phyloP scores from a whole-genome alignment of 30 jellyfish, hydroid and myxozoan genomes.

The Turritopsis rubra region DNA sequence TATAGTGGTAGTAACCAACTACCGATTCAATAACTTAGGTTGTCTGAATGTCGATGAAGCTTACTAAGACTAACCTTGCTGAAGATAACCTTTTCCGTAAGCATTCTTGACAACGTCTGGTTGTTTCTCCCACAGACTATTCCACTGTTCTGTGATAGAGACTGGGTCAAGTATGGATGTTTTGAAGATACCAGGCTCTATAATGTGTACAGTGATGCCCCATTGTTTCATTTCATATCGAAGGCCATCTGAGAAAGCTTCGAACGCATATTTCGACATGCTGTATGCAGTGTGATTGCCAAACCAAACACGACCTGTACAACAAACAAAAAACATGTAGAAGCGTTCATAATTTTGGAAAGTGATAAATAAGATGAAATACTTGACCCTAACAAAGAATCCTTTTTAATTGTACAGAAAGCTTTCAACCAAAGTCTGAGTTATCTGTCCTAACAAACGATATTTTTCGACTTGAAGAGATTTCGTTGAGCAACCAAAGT shows the following conservation, averaged over 20 bases:
- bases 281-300: constrained; percentile 18
- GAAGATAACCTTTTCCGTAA: not conserved
- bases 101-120: not conserved
- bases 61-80: not conserved
- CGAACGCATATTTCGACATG: constrained; percentile 31
- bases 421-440: no score
- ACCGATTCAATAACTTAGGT: no score
- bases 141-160: not conserved
- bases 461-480: no score
- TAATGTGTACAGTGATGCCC: constrained; percentile 35
- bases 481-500: no score
- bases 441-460: no score
- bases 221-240: constrained; percentile 29
- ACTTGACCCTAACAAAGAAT: no score
- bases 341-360: not conserved
- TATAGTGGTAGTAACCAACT: no score
- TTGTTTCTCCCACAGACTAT: constrained; percentile 13
- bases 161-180: constrained; percentile 13
- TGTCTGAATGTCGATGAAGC: no score
- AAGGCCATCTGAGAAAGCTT: constrained; percentile 29
- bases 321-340: not conserved
- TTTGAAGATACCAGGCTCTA: constrained; percentile 35
- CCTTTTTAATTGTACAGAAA: no score
- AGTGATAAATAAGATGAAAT: no score
- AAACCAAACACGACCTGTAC: constrained; percentile 8